Evolutionary conservation across 2,888 invertebrate genomes (phyloP).

Genomic region (Lissonota sp.): DNA sequence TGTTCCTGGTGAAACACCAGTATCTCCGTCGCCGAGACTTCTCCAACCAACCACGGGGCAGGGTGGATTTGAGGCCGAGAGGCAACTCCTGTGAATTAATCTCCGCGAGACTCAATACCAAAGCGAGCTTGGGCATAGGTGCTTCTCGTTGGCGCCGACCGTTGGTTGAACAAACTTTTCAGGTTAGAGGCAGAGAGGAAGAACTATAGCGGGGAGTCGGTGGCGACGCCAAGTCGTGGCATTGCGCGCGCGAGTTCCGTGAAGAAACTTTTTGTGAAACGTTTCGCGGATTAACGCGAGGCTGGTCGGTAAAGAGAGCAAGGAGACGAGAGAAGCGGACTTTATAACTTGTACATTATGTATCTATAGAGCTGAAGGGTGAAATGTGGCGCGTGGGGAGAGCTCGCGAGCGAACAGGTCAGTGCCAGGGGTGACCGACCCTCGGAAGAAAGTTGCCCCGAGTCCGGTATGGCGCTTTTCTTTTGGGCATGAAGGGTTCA

Average conservation of each 20-base stretch:
- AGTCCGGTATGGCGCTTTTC: neutral
- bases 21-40: conserved; percentile 16
- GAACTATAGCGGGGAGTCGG: conserved; percentile 27
- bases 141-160: conserved; percentile 53
- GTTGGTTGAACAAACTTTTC: conserved; percentile 66
- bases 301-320: conserved; percentile 41
- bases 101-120: conserved; percentile 67
- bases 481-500: conserved; percentile 16
- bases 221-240: conserved; percentile 39
- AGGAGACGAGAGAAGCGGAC: conserved; percentile 29
- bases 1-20: neutral
- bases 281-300: conserved; percentile 71
- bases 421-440: conserved; percentile 59
- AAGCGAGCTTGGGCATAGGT: conserved; percentile 60
- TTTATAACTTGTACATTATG: conserved; percentile 31
- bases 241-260: conserved; percentile 35
- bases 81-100: conserved; percentile 67
- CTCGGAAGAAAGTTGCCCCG: conserved; percentile 42
- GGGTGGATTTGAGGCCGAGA: neutral
- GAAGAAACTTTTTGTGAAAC: conserved; percentile 66
- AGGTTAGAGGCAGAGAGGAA: conserved; percentile 30
- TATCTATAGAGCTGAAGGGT: conserved; percentile 30
- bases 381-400: conserved; percentile 12
- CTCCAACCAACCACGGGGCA: neutral
- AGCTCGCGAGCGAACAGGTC: conserved; percentile 48